phyloP scores from a whole-genome alignment of 2,797 vertebrate genomes.

The Darevskia nairensis region DNA sequence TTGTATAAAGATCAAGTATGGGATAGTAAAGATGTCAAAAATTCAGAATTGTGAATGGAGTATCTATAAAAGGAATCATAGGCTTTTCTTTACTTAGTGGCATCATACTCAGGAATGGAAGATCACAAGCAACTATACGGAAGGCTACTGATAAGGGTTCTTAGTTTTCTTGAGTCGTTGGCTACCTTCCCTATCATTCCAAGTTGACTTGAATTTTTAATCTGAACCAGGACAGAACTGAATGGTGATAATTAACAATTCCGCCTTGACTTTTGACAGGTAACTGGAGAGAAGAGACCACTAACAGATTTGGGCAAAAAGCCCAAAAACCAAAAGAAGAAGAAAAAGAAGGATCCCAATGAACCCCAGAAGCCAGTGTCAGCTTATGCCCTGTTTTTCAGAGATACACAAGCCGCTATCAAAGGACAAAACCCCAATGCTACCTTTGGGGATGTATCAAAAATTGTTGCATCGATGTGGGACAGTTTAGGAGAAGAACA shows the following conservation, averaged over 20 bases:
- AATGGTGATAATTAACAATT: not conserved
- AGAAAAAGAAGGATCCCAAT: conserved; percentile 99
- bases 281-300: conserved; percentile 94
- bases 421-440: conserved; percentile 98
- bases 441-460: conserved; percentile 97
- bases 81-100: not conserved
- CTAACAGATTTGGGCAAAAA: conserved; percentile 96
- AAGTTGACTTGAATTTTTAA: not conserved
- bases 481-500: conserved; percentile 96
- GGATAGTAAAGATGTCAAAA: not conserved
- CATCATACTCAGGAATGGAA: not conserved
- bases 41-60: not conserved
- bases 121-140: not conserved
- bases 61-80: not conserved
- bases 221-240: not conserved
- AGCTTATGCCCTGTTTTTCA: conserved; percentile 97
- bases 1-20: not conserved
- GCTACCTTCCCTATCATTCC: not conserved
- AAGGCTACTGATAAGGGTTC: not conserved
- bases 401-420: conserved; percentile 97
- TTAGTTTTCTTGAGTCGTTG: not conserved
- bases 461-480: conserved; percentile 99
- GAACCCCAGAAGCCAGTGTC: conserved; percentile 98
- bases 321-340: conserved; percentile 97
- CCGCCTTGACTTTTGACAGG: conserved; percentile 78